Percentiles rank a stretch among this genome's conserved stretches.
These are phyloP conservation scores for Orchesellides sinensis DNA, from an alignment of 2,888 invertebrate genomes.

Conservation along the genomic window DNA sequence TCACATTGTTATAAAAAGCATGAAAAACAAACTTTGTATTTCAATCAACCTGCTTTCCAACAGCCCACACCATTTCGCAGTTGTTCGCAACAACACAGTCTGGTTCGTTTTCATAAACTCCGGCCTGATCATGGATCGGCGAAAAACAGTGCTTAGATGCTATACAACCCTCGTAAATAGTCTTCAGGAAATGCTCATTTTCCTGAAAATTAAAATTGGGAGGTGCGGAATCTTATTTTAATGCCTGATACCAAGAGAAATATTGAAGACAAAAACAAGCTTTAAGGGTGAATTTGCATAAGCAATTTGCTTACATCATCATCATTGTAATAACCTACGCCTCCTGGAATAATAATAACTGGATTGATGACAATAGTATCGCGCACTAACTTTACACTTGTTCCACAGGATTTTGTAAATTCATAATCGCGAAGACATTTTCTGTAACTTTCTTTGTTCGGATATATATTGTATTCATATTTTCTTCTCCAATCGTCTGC, in stretches of 20 bases:
- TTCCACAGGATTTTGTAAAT: neutral
- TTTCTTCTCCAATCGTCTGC: neutral
- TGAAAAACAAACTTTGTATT: too few species aligned
- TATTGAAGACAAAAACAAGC: too few species aligned
- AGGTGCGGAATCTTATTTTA: too few species aligned
- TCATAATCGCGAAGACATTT: neutral
- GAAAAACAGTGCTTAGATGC: slow-evolving; percentile 6
- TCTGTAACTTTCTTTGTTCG: neutral
- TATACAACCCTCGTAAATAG: slow-evolving; percentile 27
- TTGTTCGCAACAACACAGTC: slow-evolving; percentile 16
- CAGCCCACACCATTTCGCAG: slow-evolving; percentile 27
- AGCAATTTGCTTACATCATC: neutral
- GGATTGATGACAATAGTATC: neutral
- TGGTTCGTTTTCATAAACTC: too few species aligned
- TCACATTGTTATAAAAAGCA: too few species aligned
- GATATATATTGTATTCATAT: slow-evolving; percentile 21
- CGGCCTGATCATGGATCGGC: neutral
- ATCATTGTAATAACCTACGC: neutral
- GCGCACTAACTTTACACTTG: neutral
- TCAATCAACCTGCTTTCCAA: slow-evolving; percentile 33
- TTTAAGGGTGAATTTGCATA: too few species aligned
- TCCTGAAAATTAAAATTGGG: too few species aligned
- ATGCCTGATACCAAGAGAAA: too few species aligned
- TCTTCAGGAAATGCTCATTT: too few species aligned
- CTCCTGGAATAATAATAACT: slow-evolving; percentile 17